These are phyloP conservation scores for Sparus aurata DNA, from an alignment of 2,797 vertebrate species.

Conservation along the genomic window DNA sequence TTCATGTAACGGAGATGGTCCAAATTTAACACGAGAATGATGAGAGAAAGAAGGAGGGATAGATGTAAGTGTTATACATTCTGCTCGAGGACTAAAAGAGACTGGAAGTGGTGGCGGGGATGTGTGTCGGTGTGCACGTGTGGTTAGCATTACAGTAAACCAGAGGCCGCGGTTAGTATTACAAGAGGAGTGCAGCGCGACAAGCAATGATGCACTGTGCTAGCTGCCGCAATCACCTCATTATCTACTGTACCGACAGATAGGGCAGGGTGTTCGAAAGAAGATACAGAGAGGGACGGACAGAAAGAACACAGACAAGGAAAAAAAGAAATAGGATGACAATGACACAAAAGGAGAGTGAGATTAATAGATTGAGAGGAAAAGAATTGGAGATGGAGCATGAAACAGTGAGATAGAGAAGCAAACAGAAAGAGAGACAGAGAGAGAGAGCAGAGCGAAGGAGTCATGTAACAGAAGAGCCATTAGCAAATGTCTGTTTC, in stretches of 20 bases:
- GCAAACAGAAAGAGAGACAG: constrained; percentile 18
- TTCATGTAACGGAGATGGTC: not conserved
- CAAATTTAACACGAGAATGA: not conserved
- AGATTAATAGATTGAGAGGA: constrained; percentile 45
- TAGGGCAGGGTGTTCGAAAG: constrained; percentile 41
- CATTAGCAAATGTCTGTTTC: constrained; percentile 59
- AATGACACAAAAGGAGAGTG: constrained; percentile 24
- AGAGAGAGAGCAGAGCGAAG: constrained; percentile 7
- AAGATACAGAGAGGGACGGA: constrained; percentile 31
- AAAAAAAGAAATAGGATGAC: constrained; percentile 8
- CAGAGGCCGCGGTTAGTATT: constrained; percentile 53
- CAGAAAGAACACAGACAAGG: not conserved
- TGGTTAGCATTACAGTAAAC: constrained; percentile 47
- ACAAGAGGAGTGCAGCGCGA: constrained; percentile 35
- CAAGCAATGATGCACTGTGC: constrained; percentile 52
- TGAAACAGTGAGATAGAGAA: constrained; percentile 36
- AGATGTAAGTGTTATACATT: constrained; percentile 1
- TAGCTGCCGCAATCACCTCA: constrained; percentile 66
- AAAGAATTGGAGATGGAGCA: constrained; percentile 13
- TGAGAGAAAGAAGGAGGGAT: not conserved
- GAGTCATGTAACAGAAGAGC: constrained; percentile 62
- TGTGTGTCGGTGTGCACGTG: constrained; percentile 9
- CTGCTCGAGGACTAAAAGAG: not conserved
- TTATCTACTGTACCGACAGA: constrained; percentile 65
- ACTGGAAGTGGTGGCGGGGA: not conserved